Evolutionary conservation across 2,113 vertebrate species (phyloP), one percentile per base, ranked within the genome.

Genomic region (Cyprinodon tularosa): DNA sequence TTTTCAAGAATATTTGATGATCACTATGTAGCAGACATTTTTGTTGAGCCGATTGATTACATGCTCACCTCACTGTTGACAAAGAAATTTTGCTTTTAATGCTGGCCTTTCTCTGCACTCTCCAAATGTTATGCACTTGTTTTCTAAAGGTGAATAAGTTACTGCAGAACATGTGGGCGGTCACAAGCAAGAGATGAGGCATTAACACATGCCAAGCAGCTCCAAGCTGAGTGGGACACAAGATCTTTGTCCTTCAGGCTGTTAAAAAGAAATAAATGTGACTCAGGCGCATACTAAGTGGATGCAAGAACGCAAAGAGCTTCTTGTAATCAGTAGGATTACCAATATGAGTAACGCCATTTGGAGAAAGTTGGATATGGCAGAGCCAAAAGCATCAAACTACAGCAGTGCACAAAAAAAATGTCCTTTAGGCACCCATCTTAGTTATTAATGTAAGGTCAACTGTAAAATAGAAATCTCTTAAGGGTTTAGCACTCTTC

Each of bases 101-200:
- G 72, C n/a, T 74, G 78, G 76, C 84, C 84, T 84, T 80, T 53
- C 17, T 59, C 48, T 79, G 61, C 44, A 39, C 67, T 72, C 64
- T 82, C 81, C 70, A 79, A 84, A 86, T 76, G 66, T 71, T 71
- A 75, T 74, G 72, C 57, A 62, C 72, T 77, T 86, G 68, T 82
- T 88, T 82, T 71, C 36, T 62, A 66, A 13, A 63, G 73, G 80
- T 78, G 81, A 78, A 76, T 40, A 74, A 12, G 53, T 67, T 62
- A 50, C 84, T 38, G 45, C 13, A 4, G 67, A 70, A 53, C 70
- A 17, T 0, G 29, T 64, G 38, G 70, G 78, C 8, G 22, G 78
- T 76, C n/a, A 15, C 20, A 69, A n/a, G 64, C 84, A 61, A 78
- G 84, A 69, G 68, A 77, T 48, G 29, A 71, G 45, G 68, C 75